Evolutionary conservation across 1,140 invertebrate genomes (phyloP), one percentile per base, ranked within the genome.

Genomic region (Sipha flava): DNA sequence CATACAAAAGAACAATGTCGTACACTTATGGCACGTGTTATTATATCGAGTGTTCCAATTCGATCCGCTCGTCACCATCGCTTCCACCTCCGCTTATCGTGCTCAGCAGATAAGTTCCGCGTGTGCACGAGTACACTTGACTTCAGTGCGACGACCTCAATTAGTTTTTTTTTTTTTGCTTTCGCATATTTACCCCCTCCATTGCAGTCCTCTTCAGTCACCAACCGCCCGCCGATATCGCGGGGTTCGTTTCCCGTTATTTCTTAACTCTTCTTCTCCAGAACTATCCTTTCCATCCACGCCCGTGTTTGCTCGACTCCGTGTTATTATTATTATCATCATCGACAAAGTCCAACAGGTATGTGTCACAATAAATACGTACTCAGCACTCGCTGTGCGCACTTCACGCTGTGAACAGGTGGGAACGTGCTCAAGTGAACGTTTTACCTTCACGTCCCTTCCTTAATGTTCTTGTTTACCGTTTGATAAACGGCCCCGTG

Each of bases 401-500:
- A 9, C 21, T 6, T 12, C 62, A n/a, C 57, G 43, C 45, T n/a
- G 31, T 40, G 47, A 75, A 75, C 72, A 75, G 72, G 72, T 75
- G 72, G n/a, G 47, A 54, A 75, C 72, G 47, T 75, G 72, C 29
- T 31, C 37, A 75, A 75, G 72, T 75, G 47, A n/a, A n/a, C 47
- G 12, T 75, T 52, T 73, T 73, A 54, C 16, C 21, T 54, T 21
- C 18, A 16, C n/a, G 5, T n/a, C 47, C 54, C 52, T 12, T 54
- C 54, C n/a, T n/a, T n/a, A n/a, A n/a, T 75, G 49, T 52, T 23
- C 49, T 75, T 75, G 37, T 75, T 54, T 75, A 12, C 31, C 7
- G 31, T 40, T n/a, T 54, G 72, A 49, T 21, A 75, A 75, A 75
- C 72, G n/a, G n/a, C n/a, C n/a, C n/a, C n/a, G n/a, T n/a, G n/a